Conservation (phyloP, 64 coral and sea anemone genomes). For the Montipora sp. region DNA sequence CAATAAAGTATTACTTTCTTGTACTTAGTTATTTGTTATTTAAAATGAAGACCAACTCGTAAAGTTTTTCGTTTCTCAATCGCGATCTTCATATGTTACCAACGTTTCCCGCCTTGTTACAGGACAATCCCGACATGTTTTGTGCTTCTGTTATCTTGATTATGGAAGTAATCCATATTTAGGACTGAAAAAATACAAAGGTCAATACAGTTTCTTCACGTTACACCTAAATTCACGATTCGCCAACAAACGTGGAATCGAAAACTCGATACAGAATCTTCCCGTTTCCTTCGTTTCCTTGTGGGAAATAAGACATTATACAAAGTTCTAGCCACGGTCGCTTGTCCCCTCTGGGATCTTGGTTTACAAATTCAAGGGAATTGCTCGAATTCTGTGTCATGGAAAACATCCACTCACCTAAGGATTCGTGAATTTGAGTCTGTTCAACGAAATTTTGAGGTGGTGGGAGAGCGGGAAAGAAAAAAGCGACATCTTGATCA, state of each 20-base stretch:
- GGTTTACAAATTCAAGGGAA: constrained; percentile 13
- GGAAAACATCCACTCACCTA: constrained; percentile 36
- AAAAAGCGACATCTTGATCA: constrained; percentile 61
- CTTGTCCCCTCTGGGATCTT: not conserved
- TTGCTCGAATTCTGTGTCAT: constrained; percentile 62
- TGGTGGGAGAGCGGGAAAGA: constrained; percentile 69
- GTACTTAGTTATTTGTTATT: too few relatives aligned
- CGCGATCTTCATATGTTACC: too few relatives aligned
- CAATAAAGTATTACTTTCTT: too few relatives aligned
- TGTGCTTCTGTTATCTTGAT: not conserved
- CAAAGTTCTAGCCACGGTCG: constrained; percentile 90
- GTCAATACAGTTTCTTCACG: not conserved
- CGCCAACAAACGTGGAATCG: constrained; percentile 32
- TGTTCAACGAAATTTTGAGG: constrained; percentile 61
- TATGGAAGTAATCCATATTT: too few relatives aligned
- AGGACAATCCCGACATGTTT: not conserved
- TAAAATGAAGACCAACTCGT: too few relatives aligned
- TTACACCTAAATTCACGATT: not conserved
- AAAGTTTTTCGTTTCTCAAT: too few relatives aligned
- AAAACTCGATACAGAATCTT: constrained; percentile 19
- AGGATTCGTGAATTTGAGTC: constrained; percentile 18
- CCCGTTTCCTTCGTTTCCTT: not conserved
- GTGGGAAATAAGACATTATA: constrained; percentile 66
- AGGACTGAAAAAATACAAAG: too few relatives aligned
- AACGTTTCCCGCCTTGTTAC: too few relatives aligned